Conservation (phyloP, 2,797 vertebrate species). For the Phoebastria nigripes region DNA sequence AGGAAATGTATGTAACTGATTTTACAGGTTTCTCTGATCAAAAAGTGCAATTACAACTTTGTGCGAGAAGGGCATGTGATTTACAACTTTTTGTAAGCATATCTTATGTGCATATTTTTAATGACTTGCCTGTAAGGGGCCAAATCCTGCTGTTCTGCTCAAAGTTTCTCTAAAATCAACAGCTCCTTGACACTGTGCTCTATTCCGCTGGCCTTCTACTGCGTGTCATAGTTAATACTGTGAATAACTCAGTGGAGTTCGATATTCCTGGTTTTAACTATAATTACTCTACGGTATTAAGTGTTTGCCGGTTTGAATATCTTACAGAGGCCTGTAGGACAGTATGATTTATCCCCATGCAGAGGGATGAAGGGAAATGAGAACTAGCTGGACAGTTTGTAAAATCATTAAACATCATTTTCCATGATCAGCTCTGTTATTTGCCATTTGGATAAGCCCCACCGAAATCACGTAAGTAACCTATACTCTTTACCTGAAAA, state of each 20-base stretch:
- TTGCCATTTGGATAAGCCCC: not conserved
- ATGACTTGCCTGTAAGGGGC: not conserved
- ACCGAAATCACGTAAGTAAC: not conserved
- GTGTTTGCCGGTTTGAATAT: not conserved
- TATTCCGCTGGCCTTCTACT: not conserved
- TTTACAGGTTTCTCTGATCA: not conserved
- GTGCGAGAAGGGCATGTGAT: not conserved
- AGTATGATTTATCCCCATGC: not conserved
- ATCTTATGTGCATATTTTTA: not conserved
- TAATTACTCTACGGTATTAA: not conserved
- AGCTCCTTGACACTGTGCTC: not conserved
- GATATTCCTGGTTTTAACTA: not conserved
- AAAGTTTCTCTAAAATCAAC: not conserved
- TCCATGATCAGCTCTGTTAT: not conserved
- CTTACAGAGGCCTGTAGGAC: not conserved
- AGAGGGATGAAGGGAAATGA: not conserved
- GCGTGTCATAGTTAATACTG: slow-evolving; percentile 9
- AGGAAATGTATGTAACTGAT: not conserved
- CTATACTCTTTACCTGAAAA: not conserved
- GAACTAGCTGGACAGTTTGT: not conserved
- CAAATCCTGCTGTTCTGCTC: not conserved
- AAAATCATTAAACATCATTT: not conserved
- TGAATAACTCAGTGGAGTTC: not conserved
- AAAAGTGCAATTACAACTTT: not conserved
- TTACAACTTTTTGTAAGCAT: not conserved